Evolutionary conservation across 2,797 vertebrate genomes (phyloP).

Genomic region (Gouania willdenowi): DNA sequence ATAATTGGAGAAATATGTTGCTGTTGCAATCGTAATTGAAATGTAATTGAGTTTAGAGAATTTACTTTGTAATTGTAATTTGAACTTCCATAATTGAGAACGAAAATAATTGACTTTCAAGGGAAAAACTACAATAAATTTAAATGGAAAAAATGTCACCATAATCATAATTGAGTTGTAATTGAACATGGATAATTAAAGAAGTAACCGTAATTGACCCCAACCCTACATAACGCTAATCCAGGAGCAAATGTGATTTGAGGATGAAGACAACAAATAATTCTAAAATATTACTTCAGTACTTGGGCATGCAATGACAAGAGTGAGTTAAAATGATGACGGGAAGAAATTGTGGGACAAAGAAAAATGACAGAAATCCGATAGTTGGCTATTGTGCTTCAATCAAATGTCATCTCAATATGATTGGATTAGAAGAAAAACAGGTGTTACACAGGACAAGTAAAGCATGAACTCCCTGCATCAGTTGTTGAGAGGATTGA

Average conservation of each 20-base stretch:
- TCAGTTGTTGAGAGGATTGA: conserved; percentile 17
- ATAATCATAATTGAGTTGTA: too few species aligned
- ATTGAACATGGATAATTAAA: too few species aligned
- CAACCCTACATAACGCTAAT: too few species aligned
- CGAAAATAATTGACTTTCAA: too few species aligned
- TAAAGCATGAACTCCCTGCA: conserved; percentile 48
- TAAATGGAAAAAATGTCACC: too few species aligned
- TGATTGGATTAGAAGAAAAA: conserved; percentile 22
- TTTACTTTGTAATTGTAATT: too few species aligned
- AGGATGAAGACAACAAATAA: conserved; percentile 30
- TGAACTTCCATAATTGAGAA: too few species aligned
- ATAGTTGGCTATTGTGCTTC: conserved; percentile 20
- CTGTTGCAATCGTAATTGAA: too few species aligned
- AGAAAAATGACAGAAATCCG: not conserved
- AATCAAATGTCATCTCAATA: conserved; percentile 25
- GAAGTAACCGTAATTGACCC: too few species aligned
- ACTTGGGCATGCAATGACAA: conserved; percentile 36
- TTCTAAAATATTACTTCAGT: conserved; percentile 32
- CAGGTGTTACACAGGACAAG: conserved; percentile 27
- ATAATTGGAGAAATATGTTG: too few species aligned
- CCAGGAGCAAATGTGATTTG: conserved; percentile 23
- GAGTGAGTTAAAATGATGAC: conserved; percentile 33
- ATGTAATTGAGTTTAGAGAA: too few species aligned
- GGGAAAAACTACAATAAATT: too few species aligned
- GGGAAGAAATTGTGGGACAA: conserved; percentile 9